Base-by-base conservation (phyloP, 2,888 invertebrate genomes). In the Polyommatus iphigenia region DNA sequence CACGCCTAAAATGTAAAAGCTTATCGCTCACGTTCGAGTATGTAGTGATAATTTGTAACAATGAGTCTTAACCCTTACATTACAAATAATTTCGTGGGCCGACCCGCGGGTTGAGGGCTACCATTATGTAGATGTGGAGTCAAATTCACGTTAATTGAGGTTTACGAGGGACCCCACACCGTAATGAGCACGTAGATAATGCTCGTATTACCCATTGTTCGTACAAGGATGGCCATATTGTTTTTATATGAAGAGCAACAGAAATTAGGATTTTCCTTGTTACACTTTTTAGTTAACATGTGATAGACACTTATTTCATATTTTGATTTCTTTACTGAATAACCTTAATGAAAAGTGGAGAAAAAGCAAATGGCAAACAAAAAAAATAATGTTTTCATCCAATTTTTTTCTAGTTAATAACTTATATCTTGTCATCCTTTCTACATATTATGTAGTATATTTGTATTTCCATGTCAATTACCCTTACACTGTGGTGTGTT, bases 121-220 rank as follows among this genome's bases (percentile, higher is more conserved):
- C 86, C 82, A 85, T 81, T 82, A 83, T 85, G 85, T 84, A 83
- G 85, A 87, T 87, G 85, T 89, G 67, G 67, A 67, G 67, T 67
- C 67, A 67, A 67, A 67, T 67, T 67, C 18, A 67, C 29, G 29
- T 88, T 87, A 84, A 87, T 84, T 89, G 89, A 87, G 87, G 86
- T 88, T 89, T 79, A 81, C 79, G 80, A 79, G 78, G 71, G 80
- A 80, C 78, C 75, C 77, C 76, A 57, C 77, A 73, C 77, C 72
- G 79, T 79, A 80, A 36, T 77, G 79, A 79, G 79, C 77, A 71
- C 80, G 80, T 78, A 78, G 78, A 79, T 76, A 79, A 79, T 79
- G 78, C 78, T 79, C 78, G 79, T 80, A 80, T 79, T 71, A 72
- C 62, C 79, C 81, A 82, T 81, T 80, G 81, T 81, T 77, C 13